These are phyloP conservation scores for Erannis defoliaria DNA, from an alignment of 2,888 invertebrate genomes.

Conservation along the genomic window DNA sequence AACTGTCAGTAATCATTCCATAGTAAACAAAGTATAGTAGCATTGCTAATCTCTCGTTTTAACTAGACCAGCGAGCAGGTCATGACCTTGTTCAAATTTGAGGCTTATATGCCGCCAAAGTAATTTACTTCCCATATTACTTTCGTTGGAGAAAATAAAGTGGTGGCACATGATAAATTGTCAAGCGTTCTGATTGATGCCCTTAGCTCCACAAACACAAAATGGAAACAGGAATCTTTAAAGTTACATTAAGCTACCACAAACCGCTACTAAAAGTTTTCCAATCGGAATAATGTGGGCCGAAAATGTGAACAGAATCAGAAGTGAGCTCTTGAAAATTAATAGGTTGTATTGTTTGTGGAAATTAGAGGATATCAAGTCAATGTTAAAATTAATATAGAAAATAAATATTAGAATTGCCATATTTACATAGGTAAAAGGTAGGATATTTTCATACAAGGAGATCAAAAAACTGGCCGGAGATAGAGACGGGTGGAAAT, in stretches of 20 bases:
- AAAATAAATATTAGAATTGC: no score
- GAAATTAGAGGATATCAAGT: background rate
- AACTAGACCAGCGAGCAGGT: background rate
- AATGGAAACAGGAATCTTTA: constrained; percentile 20
- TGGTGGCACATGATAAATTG: constrained; percentile 43
- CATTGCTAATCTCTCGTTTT: background rate
- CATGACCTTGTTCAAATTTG: background rate
- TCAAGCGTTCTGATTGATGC: constrained; percentile 43
- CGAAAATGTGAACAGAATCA: constrained; percentile 12
- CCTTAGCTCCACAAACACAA: constrained; percentile 27
- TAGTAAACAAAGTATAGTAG: no score
- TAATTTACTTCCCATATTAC: constrained; percentile 39
- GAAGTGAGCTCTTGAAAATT: constrained; percentile 9
- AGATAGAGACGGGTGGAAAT: no score
- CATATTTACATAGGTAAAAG: no score
- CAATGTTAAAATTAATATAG: background rate
- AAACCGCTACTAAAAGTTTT: constrained; percentile 34
- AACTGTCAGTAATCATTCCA: no score
- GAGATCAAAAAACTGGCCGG: no score
- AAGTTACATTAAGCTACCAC: constrained; percentile 24
- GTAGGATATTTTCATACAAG: background rate
- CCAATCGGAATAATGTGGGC: constrained; percentile 38
- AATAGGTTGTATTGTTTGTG: constrained; percentile 10
- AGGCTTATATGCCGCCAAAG: constrained; percentile 22
- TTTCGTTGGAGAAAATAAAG: constrained; percentile 40